Percentiles rank a stretch among this genome's conserved stretches.
Evolutionary conservation across 2,888 invertebrate genomes (phyloP).

Genomic region (Mesoligia furuncula): DNA sequence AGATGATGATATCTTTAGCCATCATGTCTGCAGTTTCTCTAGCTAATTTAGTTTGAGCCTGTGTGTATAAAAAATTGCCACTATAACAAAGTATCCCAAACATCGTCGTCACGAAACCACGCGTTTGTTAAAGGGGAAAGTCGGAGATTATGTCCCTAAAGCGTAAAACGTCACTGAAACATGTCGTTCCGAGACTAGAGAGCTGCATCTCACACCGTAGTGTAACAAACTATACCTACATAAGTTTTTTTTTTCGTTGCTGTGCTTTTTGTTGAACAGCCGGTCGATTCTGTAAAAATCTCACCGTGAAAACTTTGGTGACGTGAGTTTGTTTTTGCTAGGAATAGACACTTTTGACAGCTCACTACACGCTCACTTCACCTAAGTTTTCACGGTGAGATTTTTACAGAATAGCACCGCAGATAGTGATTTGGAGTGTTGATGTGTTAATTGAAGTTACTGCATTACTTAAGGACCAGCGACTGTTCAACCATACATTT

Average conservation of each 20-base stretch:
- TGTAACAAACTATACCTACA: slow-evolving; percentile 7
- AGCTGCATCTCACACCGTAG: slow-evolving; percentile 37
- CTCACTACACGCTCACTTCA: too few species aligned
- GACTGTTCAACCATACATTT: background rate
- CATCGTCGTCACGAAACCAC: slow-evolving; percentile 49
- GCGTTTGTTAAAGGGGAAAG: slow-evolving; percentile 66
- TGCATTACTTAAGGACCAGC: background rate
- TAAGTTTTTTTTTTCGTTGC: background rate
- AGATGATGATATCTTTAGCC: too few species aligned
- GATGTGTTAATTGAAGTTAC: background rate
- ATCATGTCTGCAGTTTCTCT: too few species aligned
- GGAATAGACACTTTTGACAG: too few species aligned
- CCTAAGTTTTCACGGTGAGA: too few species aligned
- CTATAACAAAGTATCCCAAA: slow-evolving; percentile 37
- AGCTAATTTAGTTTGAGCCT: too few species aligned
- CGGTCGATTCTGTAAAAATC: too few species aligned
- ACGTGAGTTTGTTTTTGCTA: too few species aligned
- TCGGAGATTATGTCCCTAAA: slow-evolving; percentile 68
- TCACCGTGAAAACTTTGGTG: too few species aligned
- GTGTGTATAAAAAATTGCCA: background rate
- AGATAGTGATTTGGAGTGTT: background rate
- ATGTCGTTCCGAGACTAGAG: slow-evolving; percentile 51
- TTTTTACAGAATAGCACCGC: too few species aligned
- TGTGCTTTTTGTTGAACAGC: too few species aligned
- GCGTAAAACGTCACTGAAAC: slow-evolving; percentile 67